phyloP scores from a whole-genome alignment of 2,797 vertebrate genomes.

The Phylloscopus collybita region DNA sequence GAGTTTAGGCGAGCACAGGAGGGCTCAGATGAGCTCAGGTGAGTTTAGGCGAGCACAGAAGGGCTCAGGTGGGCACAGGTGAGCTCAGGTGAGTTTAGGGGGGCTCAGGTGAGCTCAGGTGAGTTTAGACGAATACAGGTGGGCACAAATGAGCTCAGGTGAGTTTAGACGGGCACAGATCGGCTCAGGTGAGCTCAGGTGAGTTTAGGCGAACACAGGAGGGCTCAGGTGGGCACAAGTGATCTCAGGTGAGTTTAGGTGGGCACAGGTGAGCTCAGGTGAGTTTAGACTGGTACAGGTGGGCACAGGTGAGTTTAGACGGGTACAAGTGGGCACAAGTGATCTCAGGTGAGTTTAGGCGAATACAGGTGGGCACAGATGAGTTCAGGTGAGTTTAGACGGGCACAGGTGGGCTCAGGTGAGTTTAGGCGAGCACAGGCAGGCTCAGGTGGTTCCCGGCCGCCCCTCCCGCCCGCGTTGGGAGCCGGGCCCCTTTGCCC shows the following conservation, averaged over 20 bases:
- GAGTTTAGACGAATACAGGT: too few species aligned
- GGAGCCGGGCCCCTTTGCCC: too few species aligned
- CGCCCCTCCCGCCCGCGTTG: too few species aligned
- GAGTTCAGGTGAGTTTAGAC: not conserved
- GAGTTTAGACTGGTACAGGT: not conserved
- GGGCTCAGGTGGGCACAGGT: too few species aligned
- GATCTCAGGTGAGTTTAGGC: too few species aligned
- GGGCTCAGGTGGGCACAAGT: not conserved
- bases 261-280: not conserved
- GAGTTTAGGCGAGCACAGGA: rapidly evolving
- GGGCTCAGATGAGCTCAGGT: too few species aligned
- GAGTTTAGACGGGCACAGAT: too few species aligned
- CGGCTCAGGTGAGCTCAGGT: rapidly evolving
- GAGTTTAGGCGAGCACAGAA: too few species aligned
- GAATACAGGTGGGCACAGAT: too few species aligned
- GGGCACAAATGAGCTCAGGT: not conserved
- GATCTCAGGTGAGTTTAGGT: not conserved
- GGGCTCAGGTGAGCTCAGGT: too few species aligned
- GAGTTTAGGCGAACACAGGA: not conserved
- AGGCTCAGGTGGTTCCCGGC: not conserved
- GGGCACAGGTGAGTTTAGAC: too few species aligned
- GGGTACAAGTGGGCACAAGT: not conserved
- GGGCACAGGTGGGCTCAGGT: not conserved
- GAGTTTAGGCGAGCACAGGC: rapidly evolving
- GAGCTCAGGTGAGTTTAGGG: not conserved